Evolutionary conservation across 2,888 invertebrate species (phyloP).

Genomic region (Orthonevra nobilis): DNA sequence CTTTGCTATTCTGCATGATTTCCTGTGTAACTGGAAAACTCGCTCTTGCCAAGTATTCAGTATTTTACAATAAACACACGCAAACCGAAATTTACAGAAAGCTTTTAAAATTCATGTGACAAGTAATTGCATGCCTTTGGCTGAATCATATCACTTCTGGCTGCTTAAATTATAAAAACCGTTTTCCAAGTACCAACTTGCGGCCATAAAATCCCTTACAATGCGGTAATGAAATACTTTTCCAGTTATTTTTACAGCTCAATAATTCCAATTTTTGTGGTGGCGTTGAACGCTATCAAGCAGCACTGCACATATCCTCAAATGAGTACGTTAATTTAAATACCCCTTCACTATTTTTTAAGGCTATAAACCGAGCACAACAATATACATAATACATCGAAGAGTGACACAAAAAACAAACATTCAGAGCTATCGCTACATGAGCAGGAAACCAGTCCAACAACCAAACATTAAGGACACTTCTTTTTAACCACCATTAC

Average conservation of each 20-base stretch:
- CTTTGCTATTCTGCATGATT: too few relatives aligned
- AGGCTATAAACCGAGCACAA: not conserved
- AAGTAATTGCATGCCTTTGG: conserved; percentile 54
- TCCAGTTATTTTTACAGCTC: conserved; percentile 60
- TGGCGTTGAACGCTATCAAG: not conserved
- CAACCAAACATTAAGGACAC: conserved; percentile 53
- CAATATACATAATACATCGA: not conserved
- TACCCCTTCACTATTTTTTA: conserved; percentile 4
- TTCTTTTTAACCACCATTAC: conserved; percentile 52
- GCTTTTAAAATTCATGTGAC: conserved; percentile 62
- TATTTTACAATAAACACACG: too few relatives aligned
- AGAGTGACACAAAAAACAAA: not conserved
- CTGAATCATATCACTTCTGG: conserved; percentile 46
- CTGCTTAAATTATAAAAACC: conserved; percentile 54
- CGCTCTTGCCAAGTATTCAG: too few relatives aligned
- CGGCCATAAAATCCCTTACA: conserved; percentile 34
- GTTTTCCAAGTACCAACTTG: conserved; percentile 43
- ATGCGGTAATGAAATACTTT: conserved; percentile 50
- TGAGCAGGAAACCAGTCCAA: conserved; percentile 28
- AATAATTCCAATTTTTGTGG: conserved; percentile 61
- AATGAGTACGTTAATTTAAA: conserved; percentile 56
- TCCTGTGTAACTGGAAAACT: too few relatives aligned
- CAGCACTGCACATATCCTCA: conserved; percentile 5
- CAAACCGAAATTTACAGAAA: too few relatives aligned
- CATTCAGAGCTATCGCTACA: conserved; percentile 1